phyloP scores from a whole-genome alignment of 2,113 vertebrate genomes.

The Heloderma charlesbogerti region DNA sequence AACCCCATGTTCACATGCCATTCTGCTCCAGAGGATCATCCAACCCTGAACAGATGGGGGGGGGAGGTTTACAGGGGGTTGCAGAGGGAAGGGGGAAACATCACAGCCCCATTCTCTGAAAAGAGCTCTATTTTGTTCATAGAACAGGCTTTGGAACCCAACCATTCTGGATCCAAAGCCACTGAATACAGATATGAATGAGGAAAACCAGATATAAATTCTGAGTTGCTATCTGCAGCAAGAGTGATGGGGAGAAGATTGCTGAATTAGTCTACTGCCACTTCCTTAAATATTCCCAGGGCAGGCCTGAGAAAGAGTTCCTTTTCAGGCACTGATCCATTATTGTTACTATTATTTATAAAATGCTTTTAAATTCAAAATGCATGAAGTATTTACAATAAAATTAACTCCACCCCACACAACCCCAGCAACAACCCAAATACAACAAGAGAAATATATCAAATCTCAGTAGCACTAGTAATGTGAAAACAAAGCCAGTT shows the following conservation, averaged over 20 bases:
- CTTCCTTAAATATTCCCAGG: neutral
- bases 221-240: neutral
- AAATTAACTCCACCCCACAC: neutral
- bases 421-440: neutral
- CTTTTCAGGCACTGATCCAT: neutral
- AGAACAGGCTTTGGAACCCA: neutral
- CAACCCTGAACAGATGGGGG: neutral
- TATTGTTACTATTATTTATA: neutral
- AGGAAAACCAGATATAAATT: neutral
- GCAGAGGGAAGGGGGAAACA: neutral
- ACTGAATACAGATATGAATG: neutral
- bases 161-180: neutral
- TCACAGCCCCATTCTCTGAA: neutral
- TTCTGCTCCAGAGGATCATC: neutral
- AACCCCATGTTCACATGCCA: neutral
- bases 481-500: neutral
- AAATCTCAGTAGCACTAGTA: neutral
- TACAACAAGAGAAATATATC: neutral
- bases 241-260: neutral
- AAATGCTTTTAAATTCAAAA: neutral
- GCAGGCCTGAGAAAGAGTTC: neutral
- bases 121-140: neutral
- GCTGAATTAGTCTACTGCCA: neutral
- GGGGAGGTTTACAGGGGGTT: neutral
- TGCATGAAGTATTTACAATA: neutral